These are phyloP conservation scores for Nephila pilipes DNA, from an alignment of 1,140 invertebrate genomes.

Conservation along the genomic window DNA sequence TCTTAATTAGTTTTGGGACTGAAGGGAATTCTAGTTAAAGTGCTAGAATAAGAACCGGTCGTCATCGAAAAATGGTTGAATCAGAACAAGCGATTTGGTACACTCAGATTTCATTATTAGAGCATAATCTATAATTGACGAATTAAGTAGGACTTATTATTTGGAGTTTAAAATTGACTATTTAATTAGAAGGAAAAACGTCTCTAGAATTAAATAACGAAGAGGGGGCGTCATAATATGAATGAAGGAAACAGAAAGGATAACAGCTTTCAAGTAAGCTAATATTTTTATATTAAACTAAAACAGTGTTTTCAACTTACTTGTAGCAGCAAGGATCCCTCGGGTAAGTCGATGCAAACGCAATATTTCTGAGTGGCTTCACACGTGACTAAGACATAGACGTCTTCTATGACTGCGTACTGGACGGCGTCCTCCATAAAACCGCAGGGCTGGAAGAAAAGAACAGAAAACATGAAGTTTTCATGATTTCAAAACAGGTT, in stretches of 20 bases:
- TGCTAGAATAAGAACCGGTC: too few species aligned
- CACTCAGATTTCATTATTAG: too few species aligned
- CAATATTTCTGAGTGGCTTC: conserved; percentile 91
- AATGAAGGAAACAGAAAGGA: background rate
- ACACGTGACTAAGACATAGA: conserved; percentile 90
- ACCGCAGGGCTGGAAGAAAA: conserved; percentile 86
- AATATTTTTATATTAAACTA: background rate
- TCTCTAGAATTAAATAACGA: too few species aligned
- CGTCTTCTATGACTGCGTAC: conserved; percentile 90
- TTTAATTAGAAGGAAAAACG: too few species aligned
- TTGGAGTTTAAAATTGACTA: too few species aligned
- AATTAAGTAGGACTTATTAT: too few species aligned
- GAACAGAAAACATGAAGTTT: background rate
- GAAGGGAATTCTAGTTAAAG: too few species aligned
- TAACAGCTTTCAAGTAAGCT: background rate
- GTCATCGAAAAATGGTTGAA: too few species aligned
- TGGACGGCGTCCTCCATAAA: conserved; percentile 87
- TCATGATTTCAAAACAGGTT: too few species aligned
- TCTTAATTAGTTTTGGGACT: too few species aligned
- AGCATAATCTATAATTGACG: too few species aligned
- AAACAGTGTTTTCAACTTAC: conserved; percentile 79
- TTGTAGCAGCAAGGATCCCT: conserved; percentile 89
- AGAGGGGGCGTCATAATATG: background rate
- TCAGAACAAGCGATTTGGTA: too few species aligned
- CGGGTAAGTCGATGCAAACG: conserved; percentile 88